Evolutionary conservation across 2,888 invertebrate genomes (phyloP).

Genomic region (Furcula furcula): DNA sequence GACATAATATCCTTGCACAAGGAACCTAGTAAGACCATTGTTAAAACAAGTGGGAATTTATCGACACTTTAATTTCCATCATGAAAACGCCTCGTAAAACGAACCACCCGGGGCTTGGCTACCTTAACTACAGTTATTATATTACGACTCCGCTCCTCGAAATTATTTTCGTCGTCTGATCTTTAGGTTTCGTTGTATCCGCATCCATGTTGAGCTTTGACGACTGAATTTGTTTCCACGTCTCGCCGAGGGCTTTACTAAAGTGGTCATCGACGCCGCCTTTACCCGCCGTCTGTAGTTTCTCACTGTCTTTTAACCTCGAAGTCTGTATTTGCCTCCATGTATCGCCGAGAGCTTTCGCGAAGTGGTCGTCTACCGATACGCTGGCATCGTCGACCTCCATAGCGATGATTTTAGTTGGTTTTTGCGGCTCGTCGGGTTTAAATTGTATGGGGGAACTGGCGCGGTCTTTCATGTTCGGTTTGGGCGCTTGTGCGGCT

Average conservation of each 20-base stretch:
- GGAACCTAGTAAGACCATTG: slow-evolving; percentile 6
- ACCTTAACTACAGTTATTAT: slow-evolving; percentile 55
- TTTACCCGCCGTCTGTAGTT: slow-evolving; percentile 48
- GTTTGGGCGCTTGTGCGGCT: slow-evolving; percentile 56
- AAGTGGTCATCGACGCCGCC: slow-evolving; percentile 92
- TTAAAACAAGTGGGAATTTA: slow-evolving; percentile 71
- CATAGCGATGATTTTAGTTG: slow-evolving; percentile 75
- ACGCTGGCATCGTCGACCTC: slow-evolving; percentile 82
- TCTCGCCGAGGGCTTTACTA: slow-evolving; percentile 93
- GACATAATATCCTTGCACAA: neutral
- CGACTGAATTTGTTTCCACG: slow-evolving; percentile 89
- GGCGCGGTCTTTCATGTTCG: slow-evolving; percentile 72
- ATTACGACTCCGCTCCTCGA: slow-evolving; percentile 77
- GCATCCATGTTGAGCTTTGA: slow-evolving; percentile 65
- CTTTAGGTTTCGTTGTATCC: slow-evolving; percentile 57
- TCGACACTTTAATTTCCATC: slow-evolving; percentile 62
- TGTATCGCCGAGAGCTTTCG: slow-evolving; percentile 92
- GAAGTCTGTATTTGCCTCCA: slow-evolving; percentile 89
- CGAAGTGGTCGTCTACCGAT: slow-evolving; percentile 95
- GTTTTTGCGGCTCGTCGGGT: slow-evolving; percentile 56
- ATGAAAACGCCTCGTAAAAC: slow-evolving; percentile 64
- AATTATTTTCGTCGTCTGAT: slow-evolving; percentile 68
- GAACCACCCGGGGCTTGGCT: slow-evolving; percentile 49
- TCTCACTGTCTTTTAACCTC: slow-evolving; percentile 72
- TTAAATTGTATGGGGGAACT: slow-evolving; percentile 76